Evolutionary conservation across 1,140 invertebrate genomes (phyloP).

Genomic region (Littorina saxatilis): DNA sequence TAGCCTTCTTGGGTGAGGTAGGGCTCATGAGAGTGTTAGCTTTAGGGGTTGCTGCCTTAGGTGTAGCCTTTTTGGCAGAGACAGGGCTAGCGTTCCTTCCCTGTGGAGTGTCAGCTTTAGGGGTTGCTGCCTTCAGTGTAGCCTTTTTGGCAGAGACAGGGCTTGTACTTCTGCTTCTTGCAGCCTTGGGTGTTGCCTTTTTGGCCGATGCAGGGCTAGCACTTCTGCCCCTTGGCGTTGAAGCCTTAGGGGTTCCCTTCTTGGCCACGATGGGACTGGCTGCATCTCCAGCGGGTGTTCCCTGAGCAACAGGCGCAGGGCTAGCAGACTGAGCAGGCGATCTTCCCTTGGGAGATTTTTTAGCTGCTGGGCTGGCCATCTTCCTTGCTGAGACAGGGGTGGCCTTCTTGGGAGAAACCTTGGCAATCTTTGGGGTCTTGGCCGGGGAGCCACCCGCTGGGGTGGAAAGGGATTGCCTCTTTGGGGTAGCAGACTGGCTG

Average conservation of each 20-base stretch:
- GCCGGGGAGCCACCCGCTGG: background rate
- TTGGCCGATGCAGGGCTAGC: background rate
- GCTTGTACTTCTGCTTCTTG: too few relatives aligned
- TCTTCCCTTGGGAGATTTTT: conserved; percentile 19
- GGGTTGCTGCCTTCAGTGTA: background rate
- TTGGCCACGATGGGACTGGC: background rate
- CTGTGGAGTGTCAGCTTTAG: background rate
- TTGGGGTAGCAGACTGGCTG: conserved; percentile 1
- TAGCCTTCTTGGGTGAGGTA: too few relatives aligned
- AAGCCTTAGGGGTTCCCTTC: background rate
- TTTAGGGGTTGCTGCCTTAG: background rate
- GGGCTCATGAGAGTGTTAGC: background rate
- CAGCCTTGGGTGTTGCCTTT: conserved; percentile 25
- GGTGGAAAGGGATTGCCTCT: background rate
- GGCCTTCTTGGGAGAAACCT: background rate
- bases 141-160: conserved; percentile 4
- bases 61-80: background rate
- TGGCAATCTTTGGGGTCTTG: background rate
- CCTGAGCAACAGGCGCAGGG: background rate
- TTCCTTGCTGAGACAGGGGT: background rate
- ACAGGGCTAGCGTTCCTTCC: background rate
- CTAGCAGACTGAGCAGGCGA: background rate
- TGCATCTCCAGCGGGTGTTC: background rate
- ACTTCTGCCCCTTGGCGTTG: background rate
- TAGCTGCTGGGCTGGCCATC: background rate